phyloP scores from a whole-genome alignment of 2,113 vertebrate species.

The Cephalopterus ornatus region DNA sequence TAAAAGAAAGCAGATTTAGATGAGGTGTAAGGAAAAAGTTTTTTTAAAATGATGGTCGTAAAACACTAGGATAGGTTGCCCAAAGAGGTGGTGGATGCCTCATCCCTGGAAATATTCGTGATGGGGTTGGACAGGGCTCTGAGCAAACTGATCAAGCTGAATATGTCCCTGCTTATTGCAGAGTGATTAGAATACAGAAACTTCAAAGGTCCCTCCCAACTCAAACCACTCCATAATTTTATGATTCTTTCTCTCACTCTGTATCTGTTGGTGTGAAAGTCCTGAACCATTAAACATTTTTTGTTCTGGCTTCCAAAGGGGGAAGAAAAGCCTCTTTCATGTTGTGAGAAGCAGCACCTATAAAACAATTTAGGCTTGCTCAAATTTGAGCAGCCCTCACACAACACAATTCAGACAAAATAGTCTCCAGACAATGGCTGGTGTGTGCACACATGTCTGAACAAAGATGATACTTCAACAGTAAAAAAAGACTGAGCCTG shows the following conservation, averaged over 20 bases:
- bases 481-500: not conserved
- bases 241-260: not conserved
- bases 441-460: not conserved
- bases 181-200: not conserved
- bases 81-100: rapidly evolving
- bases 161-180: not conserved
- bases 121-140: not conserved
- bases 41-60: not conserved
- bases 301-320: not conserved
- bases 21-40: rapidly evolving
- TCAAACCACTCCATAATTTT: not conserved
- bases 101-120: not conserved
- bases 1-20: not conserved
- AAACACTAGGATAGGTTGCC: not conserved
- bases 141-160: not conserved
- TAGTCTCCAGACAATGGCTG: not conserved
- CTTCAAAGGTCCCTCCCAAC: not conserved
- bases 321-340: not conserved
- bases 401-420: not conserved
- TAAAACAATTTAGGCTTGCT: not conserved
- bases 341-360: not conserved
- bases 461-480: not conserved
- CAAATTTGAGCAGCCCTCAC: not conserved
- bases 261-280: not conserved
- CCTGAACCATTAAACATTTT: rapidly evolving